Evolutionary conservation across 2,113 vertebrate species (phyloP).

Genomic region (Dolichotis patagonum): DNA sequence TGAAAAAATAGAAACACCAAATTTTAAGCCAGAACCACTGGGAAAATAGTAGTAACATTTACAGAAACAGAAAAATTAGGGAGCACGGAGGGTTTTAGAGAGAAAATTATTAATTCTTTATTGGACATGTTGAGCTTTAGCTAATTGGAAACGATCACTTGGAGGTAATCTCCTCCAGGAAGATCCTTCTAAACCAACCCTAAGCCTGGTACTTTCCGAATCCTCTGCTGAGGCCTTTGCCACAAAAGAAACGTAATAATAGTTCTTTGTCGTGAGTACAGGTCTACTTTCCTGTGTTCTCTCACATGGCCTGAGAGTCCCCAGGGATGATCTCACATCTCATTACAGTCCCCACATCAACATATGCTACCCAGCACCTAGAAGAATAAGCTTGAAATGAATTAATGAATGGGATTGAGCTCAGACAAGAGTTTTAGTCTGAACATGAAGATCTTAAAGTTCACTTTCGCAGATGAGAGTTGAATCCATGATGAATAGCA

Average conservation of each 20-base stretch:
- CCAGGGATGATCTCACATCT: neutral
- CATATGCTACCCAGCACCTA: neutral
- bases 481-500: neutral
- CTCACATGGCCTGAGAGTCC: neutral
- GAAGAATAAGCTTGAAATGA: neutral
- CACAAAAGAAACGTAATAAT: neutral
- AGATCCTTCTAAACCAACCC: too few species aligned
- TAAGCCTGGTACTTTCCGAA: neutral
- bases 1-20: neutral
- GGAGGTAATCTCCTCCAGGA: neutral
- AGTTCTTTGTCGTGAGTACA: neutral
- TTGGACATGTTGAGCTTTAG: conserved; percentile 1
- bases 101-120: conserved; percentile 32
- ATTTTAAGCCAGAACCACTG: neutral
- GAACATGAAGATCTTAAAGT: neutral
- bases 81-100: neutral
- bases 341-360: neutral
- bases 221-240: neutral
- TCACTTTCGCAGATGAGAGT: neutral
- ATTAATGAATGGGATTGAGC: neutral
- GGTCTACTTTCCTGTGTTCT: neutral
- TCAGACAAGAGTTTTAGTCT: neutral
- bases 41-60: neutral
- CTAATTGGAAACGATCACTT: neutral
- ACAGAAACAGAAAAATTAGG: neutral